These are phyloP conservation scores for Trematocara stigmaticum DNA, from an alignment of 2,113 vertebrate species.

Conservation along the genomic window DNA sequence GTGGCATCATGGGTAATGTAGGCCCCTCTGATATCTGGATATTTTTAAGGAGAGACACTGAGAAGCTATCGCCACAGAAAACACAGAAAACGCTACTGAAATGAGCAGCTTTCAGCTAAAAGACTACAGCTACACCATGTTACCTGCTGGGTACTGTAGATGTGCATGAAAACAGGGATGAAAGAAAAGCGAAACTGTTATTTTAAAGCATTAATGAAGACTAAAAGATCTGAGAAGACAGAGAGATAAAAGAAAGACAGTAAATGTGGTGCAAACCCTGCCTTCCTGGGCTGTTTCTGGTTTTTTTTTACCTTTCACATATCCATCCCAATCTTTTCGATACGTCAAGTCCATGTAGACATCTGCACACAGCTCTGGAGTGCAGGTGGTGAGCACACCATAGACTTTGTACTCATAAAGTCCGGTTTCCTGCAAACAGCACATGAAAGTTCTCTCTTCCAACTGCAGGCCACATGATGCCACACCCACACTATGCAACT, in stretches of 20 bases:
- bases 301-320: slow-evolving; percentile 79
- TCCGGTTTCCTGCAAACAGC: slow-evolving; percentile 74
- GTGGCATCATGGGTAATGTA: background rate
- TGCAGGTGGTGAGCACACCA: slow-evolving; percentile 72
- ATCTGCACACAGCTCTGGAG: slow-evolving; percentile 75
- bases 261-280: background rate
- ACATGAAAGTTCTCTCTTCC: background rate
- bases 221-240: background rate
- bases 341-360: slow-evolving; percentile 91
- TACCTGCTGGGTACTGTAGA: slow-evolving; percentile 47
- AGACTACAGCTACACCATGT: background rate
- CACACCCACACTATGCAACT: background rate
- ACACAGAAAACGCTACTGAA: background rate
- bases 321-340: slow-evolving; percentile 85
- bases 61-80: background rate
- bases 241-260: background rate
- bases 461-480: background rate
- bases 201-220: background rate
- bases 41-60: background rate
- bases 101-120: background rate
- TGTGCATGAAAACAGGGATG: background rate
- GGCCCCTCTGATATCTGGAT: background rate
- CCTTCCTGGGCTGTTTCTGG: background rate
- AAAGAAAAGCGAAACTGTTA: background rate
- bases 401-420: slow-evolving; percentile 91